A percentile compares a stretch with the other conserved stretches of the same genome.
Conservation (phyloP, 2,888 invertebrate genomes). For the Elmis aenea region DNA sequence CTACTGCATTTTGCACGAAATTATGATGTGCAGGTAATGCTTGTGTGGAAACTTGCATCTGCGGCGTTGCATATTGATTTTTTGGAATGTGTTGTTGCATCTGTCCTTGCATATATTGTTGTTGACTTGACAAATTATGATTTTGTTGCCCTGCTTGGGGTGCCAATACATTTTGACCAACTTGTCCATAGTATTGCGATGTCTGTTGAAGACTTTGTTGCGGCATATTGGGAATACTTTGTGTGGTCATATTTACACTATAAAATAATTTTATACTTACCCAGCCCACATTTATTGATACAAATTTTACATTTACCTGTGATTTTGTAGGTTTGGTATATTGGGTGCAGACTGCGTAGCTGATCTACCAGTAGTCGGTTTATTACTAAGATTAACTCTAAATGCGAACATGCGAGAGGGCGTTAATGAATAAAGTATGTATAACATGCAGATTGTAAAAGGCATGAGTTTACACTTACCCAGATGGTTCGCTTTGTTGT, state of each 20-base stretch:
- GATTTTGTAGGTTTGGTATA: slow-evolving; percentile 3
- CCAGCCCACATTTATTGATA: neutral
- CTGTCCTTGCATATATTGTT: slow-evolving; percentile 4
- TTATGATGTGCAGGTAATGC: too few species aligned
- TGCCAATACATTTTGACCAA: slow-evolving; percentile 1
- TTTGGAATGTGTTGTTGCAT: slow-evolving; percentile 1
- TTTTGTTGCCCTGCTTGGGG: slow-evolving; percentile 3
- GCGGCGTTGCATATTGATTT: neutral
- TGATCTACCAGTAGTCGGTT: neutral
- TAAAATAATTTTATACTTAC: neutral
- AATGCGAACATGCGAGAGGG: slow-evolving; percentile 3
- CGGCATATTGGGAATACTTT: neutral
- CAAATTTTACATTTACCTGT: slow-evolving; percentile 8
- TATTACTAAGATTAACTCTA: slow-evolving; percentile 16
- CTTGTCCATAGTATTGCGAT: slow-evolving; percentile 2
- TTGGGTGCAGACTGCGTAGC: slow-evolving; percentile 2
- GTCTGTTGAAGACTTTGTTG: neutral
- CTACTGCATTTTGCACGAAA: too few species aligned
- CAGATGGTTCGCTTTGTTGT: slow-evolving; percentile 51
- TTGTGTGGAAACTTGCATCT: too few species aligned
- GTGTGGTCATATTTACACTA: neutral
- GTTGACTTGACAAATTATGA: slow-evolving; percentile 1
- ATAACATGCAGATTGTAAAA: too few species aligned
- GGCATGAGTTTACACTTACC: too few species aligned
- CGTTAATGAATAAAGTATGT: too few species aligned